Base-by-base conservation (phyloP, 2,113 vertebrate species). In the Nesospiza acunhae region DNA sequence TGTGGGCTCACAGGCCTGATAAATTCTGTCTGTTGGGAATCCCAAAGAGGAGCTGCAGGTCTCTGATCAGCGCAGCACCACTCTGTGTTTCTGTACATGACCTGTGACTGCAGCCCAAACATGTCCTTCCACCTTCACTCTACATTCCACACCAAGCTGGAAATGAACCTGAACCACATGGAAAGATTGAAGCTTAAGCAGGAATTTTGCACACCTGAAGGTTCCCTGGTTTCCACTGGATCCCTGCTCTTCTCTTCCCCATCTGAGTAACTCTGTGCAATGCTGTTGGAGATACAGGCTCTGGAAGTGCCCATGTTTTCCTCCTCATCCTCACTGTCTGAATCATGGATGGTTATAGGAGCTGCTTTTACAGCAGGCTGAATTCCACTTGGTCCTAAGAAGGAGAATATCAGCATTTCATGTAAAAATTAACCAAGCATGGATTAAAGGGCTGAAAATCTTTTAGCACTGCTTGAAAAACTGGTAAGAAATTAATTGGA, bases 311-410 rank as follows among this genome's bases (percentile, higher is more conserved):
- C 95, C 41, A 97, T 59, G 75, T 88, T 97, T 30, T 98, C 98
- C 67, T 99, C 99, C 62, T 99, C 99, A 66, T 99, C 99, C 74
- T 99, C 99, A 59, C 99, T 99, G 96, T 99, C 99, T 10, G 99
- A 99, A 96, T 99, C 99, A 8, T 99, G 99, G 66, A 99, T 98
- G 78, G 98, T 98, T 90, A 98, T 97, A 16, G 99, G 98, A 49
- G 98, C 80, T 95, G 99, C 98, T 84, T 99, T 98, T 46, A 98
- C 98, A 78, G 96, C 96, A 56, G 97, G 98, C 22, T 97, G 99
- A 89, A 99, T 98, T 87, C 99, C 99, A 96, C 99, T 99, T 59
- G 99, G 99, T 94, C 99, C 99, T 99, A 93, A 49, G 95, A 90
- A 96, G 87, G 35, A 93, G 53, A 64, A 46, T 33, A 20, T 10